Conservation (phyloP, 2,113 vertebrate genomes). For the Pavo muticus region DNA sequence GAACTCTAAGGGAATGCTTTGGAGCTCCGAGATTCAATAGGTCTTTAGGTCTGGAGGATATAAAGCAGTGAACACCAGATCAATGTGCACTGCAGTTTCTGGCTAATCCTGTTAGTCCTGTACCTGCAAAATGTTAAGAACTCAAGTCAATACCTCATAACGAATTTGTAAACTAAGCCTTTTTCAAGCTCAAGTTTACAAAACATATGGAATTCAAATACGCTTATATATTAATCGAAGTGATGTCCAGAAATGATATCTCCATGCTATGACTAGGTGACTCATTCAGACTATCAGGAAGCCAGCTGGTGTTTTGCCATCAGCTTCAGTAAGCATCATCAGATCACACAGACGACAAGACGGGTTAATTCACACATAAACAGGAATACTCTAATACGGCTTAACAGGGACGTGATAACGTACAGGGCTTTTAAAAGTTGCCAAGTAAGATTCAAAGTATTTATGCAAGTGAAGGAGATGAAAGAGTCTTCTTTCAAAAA, state of each 20-base stretch:
- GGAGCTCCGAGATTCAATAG: not conserved
- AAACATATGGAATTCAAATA: not conserved
- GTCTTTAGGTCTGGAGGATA: not conserved
- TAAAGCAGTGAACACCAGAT: not conserved
- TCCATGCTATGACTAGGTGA: not conserved
- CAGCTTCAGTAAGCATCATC: not conserved
- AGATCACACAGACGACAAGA: not conserved
- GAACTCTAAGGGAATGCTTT: not conserved
- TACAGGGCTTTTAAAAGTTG: not conserved
- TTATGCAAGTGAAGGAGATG: not conserved
- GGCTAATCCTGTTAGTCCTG: not conserved
- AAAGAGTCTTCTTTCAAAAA: not conserved
- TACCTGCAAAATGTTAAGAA: not conserved
- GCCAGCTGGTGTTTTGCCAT: not conserved
- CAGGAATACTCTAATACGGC: not conserved
- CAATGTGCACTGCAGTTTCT: not conserved
- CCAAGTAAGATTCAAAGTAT: not conserved
- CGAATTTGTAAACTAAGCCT: not conserved
- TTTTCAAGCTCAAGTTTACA: not conserved
- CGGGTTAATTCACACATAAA: not conserved
- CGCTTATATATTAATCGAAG: not conserved
- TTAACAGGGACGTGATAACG: not conserved
- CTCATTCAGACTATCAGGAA: not conserved
- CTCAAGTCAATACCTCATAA: not conserved
- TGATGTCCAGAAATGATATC: not conserved